These are phyloP conservation scores for Drosophila azteca DNA, from an alignment of 1,140 invertebrate genomes.

Conservation along the genomic window DNA sequence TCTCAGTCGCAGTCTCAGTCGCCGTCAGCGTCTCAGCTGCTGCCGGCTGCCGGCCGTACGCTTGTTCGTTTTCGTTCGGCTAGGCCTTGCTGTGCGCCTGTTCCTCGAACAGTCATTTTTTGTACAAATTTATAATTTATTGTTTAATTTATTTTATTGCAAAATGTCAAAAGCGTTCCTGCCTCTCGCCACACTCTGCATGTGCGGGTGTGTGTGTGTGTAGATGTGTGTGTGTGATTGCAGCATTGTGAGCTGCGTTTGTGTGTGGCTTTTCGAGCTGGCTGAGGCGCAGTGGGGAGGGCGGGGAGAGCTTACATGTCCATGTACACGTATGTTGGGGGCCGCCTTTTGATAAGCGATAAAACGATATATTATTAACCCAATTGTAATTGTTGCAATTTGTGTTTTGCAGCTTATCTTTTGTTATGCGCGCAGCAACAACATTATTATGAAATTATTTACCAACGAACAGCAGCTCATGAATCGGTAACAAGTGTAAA, in stretches of 20 bases:
- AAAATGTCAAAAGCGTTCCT: conserved; percentile 57
- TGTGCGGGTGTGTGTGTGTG: background rate
- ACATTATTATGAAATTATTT: conserved; percentile 83
- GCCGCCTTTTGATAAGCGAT: background rate
- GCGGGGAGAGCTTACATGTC: conserved; percentile 4
- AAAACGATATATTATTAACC: conserved; percentile 72
- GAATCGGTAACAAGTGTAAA: conserved; percentile 71
- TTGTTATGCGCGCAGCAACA: conserved; percentile 74
- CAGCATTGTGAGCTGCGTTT: conserved; percentile 12
- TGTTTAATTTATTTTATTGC: conserved; percentile 83
- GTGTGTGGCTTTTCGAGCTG: conserved; percentile 16
- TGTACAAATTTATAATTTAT: conserved; percentile 83
- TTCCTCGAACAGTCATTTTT: conserved; percentile 76
- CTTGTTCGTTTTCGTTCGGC: conserved; percentile 10
- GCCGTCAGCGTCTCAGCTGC: conserved; percentile 9
- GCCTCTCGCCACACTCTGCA: background rate
- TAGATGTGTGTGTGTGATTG: background rate
- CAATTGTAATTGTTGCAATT: conserved; percentile 78
- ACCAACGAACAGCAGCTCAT: conserved; percentile 80
- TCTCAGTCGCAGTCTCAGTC: conserved; percentile 20
- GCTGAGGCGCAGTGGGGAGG: background rate
- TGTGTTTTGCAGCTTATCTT: conserved; percentile 65
- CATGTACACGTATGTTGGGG: background rate
- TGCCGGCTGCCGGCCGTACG: background rate
- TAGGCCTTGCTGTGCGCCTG: conserved; percentile 65